Conservation (phyloP, 2,113 vertebrate species). For the Pachypanchax playfairii region DNA sequence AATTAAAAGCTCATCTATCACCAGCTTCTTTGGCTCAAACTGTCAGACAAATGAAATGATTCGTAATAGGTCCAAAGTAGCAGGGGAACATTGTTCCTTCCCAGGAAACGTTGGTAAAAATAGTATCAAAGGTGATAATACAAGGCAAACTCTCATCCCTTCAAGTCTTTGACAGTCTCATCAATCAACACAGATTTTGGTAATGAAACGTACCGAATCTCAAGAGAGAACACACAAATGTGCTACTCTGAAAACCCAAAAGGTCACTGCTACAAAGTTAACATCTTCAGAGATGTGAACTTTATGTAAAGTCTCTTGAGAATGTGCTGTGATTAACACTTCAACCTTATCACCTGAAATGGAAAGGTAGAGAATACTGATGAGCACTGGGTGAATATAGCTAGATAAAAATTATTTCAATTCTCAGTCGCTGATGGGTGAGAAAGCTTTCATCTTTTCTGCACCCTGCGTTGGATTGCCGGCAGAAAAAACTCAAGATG, state of each 20-base stretch:
- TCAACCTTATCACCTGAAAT: conserved; percentile 39
- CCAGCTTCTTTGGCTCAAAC: not conserved
- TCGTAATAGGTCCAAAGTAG: conserved; percentile 3
- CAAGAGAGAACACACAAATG: conserved; percentile 14
- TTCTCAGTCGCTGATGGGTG: conserved; percentile 47
- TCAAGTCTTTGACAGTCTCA: conserved; percentile 14
- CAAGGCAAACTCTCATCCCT: conserved; percentile 44
- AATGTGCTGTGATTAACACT: conserved; percentile 38
- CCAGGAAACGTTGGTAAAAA: conserved; percentile 28
- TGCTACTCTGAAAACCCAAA: conserved; percentile 31
- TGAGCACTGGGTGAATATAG: conserved; percentile 9
- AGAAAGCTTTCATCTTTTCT: conserved; percentile 64
- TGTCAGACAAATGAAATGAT: not conserved
- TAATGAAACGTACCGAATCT: conserved; percentile 24
- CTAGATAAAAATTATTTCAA: conserved; percentile 52
- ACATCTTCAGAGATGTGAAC: conserved; percentile 7
- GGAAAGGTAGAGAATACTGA: conserved; percentile 34
- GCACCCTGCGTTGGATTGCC: conserved; percentile 40
- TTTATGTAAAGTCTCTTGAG: conserved; percentile 40
- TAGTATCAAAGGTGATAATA: conserved; percentile 62
- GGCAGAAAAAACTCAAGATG: conserved; percentile 60
- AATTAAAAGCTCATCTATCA: too few relatives aligned
- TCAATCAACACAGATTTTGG: conserved; percentile 59
- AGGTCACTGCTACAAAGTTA: conserved; percentile 27
- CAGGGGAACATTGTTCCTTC: not conserved